These are phyloP conservation scores for Hermetia illucens DNA, from an alignment of 1,140 invertebrate genomes.

Conservation along the genomic window DNA sequence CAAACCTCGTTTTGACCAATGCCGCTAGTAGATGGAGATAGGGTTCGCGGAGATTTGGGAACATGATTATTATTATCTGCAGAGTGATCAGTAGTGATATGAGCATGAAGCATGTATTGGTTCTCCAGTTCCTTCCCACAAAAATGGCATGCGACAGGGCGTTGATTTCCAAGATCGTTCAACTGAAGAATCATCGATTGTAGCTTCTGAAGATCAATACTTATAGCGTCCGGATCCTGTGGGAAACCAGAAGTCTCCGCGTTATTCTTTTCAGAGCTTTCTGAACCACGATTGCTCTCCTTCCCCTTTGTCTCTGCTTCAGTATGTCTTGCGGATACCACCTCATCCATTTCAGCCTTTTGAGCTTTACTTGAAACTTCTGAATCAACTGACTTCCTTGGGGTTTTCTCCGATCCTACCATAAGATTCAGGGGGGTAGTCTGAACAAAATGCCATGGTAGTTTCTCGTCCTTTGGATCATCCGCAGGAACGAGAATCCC, in stretches of 20 bases:
- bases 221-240: conserved; percentile 43
- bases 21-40: conserved; percentile 14
- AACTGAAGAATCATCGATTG: conserved; percentile 85
- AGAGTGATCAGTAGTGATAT: conserved; percentile 44
- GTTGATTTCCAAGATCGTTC: conserved; percentile 56
- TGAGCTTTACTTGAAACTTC: conserved; percentile 2
- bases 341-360: no score
- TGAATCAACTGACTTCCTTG: no score
- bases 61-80: conserved; percentile 12
- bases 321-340: no score
- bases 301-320: no score
- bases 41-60: conserved; percentile 12
- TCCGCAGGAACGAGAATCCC: conserved; percentile 48
- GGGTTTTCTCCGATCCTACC: conserved; percentile 34
- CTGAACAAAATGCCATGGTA: conserved; percentile 37
- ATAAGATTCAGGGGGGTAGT: conserved; percentile 47
- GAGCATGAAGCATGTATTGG: conserved; percentile 38
- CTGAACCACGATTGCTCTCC: no score
- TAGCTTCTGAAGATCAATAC: conserved; percentile 70
- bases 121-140: conserved; percentile 48
- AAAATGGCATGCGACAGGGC: conserved; percentile 37
- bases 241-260: no score
- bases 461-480: conserved; percentile 30
- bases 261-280: no score
- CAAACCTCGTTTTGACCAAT: conserved; percentile 27